Conservation (phyloP, 1,140 invertebrate species). For the Contarinia nasturtii region DNA sequence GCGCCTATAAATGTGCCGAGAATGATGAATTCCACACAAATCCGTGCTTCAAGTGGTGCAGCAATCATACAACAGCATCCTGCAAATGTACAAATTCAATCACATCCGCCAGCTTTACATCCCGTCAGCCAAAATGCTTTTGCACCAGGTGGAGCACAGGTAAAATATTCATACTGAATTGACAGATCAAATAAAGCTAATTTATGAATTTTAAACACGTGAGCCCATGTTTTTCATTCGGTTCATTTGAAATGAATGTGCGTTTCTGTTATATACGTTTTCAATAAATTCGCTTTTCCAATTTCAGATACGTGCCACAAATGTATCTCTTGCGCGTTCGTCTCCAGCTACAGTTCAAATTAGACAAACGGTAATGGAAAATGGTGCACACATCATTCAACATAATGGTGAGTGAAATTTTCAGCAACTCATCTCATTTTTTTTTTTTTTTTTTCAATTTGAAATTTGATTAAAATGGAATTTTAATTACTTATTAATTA, state of each 20-base stretch:
- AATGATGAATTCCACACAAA: constrained; percentile 8
- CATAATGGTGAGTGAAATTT: too few relatives aligned
- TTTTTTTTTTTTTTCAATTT: too few relatives aligned
- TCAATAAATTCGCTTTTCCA: neutral
- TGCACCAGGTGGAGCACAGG: constrained; percentile 1
- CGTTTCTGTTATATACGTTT: neutral
- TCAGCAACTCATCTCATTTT: too few relatives aligned
- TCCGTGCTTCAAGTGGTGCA: constrained; percentile 6
- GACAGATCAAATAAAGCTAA: too few relatives aligned
- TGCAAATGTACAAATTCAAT: constrained; percentile 13
- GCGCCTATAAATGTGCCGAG: constrained; percentile 12
- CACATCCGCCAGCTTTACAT: constrained; percentile 18
- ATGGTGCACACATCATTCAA: neutral
- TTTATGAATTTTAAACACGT: too few relatives aligned
- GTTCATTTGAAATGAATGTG: too few relatives aligned
- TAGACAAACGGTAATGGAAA: constrained; percentile 9
- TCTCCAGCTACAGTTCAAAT: constrained; percentile 19
- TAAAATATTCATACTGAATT: neutral
- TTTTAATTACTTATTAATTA: too few relatives aligned
- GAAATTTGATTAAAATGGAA: too few relatives aligned
- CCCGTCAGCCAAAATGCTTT: constrained; percentile 14
- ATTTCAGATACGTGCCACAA: constrained; percentile 13
- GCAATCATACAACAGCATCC: constrained; percentile 22
- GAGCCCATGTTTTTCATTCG: too few relatives aligned
- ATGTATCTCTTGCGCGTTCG: constrained; percentile 4